A percentile compares a stretch with the other conserved stretches of the same genome.
Evolutionary conservation across 37 sponge, comb jelly and placozoan species (phyloP).

Genomic region (Spongia lamella): DNA sequence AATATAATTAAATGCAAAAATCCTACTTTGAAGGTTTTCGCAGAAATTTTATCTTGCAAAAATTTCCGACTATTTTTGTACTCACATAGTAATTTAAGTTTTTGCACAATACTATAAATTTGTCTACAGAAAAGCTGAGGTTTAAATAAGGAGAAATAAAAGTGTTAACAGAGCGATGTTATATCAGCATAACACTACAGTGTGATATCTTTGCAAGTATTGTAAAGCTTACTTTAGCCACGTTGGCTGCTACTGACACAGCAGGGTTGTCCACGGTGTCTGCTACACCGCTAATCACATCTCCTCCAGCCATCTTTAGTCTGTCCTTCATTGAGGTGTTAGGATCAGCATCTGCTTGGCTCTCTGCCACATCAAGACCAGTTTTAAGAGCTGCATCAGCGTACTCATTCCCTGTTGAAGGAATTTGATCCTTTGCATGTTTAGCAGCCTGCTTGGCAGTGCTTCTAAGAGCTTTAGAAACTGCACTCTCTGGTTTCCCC

Average conservation of each 20-base stretch:
- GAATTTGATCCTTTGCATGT: background rate
- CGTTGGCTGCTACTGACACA: constrained; percentile 22
- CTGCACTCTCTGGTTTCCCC: constrained; percentile 49
- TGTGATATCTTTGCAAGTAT: no score
- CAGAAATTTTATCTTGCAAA: no score
- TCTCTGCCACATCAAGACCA: constrained; percentile 48
- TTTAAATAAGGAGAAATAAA: no score
- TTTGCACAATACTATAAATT: no score
- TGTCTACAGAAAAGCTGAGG: no score
- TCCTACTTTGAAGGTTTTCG: no score
- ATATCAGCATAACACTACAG: no score
- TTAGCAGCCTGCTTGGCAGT: constrained; percentile 35
- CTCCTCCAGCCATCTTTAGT: constrained; percentile 70
- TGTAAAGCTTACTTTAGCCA: no score
- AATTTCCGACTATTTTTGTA: no score
- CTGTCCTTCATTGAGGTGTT: constrained; percentile 47
- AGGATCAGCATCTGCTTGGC: constrained; percentile 61
- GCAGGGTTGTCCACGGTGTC: constrained; percentile 60
- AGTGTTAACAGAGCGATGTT: no score
- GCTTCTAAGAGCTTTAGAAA: constrained; percentile 38
- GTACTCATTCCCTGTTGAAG: background rate
- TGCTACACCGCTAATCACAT: constrained; percentile 40
- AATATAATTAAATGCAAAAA: no score
- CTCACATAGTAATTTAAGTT: no score
- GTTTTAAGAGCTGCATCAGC: constrained; percentile 1